phyloP scores from a whole-genome alignment of 53 echinoderm and acorn worm genomes.

The Pentamera pediparva region DNA sequence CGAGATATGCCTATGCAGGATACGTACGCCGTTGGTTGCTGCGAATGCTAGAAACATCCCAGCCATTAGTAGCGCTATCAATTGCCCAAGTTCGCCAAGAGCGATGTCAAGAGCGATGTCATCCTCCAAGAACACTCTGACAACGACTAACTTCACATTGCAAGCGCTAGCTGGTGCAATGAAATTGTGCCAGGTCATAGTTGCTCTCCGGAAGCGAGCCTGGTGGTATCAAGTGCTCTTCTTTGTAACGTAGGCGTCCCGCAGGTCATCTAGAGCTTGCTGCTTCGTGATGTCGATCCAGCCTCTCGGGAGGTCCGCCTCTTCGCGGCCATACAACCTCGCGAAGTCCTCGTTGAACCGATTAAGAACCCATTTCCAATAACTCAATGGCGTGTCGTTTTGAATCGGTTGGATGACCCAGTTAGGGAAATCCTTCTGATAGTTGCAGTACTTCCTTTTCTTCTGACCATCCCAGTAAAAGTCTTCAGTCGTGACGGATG shows the following conservation, averaged over 20 bases:
- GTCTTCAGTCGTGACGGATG: constrained; percentile 2
- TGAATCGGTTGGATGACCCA: constrained; percentile 40
- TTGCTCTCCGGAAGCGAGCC: too few relatives aligned
- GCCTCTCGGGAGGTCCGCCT: constrained; percentile 32
- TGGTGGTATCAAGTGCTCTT: too few relatives aligned
- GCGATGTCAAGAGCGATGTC: too few relatives aligned
- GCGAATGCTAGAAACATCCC: too few relatives aligned
- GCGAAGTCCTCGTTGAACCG: constrained; percentile 30
- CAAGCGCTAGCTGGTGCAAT: too few relatives aligned
- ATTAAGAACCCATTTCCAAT: constrained; percentile 40
- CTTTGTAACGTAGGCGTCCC: constrained; percentile 10
- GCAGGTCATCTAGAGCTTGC: constrained; percentile 6
- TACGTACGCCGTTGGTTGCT: too few relatives aligned
- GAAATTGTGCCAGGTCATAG: too few relatives aligned
- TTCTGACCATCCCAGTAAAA: background rate
- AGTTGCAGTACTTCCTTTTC: constrained; percentile 1
- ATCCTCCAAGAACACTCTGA: too few relatives aligned
- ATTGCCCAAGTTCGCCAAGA: too few relatives aligned
- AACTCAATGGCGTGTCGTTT: background rate
- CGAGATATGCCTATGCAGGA: too few relatives aligned
- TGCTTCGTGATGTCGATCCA: constrained; percentile 25
- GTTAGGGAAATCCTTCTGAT: constrained; percentile 11
- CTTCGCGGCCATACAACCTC: background rate
- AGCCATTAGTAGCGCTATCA: too few relatives aligned
- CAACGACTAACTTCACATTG: too few relatives aligned